Conservation (phyloP, 2,797 vertebrate species). For the Anabacerthia variegaticeps region DNA sequence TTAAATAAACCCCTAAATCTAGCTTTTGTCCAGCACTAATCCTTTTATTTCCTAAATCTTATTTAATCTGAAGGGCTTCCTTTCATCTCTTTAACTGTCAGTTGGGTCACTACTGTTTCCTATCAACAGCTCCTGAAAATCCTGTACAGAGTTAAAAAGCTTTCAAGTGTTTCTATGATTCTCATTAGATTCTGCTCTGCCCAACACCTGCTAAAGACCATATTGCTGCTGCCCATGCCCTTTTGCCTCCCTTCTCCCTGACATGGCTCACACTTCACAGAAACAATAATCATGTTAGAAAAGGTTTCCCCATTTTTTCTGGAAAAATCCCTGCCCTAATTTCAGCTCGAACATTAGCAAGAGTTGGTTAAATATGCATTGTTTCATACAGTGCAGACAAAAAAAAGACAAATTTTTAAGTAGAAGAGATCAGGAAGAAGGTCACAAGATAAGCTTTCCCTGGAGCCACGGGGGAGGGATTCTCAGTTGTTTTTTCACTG, state of each 20-base stretch:
- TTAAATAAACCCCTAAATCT: conserved; percentile 81
- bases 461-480: not conserved
- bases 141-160: conserved; percentile 61
- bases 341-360: not conserved
- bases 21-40: conserved; percentile 80
- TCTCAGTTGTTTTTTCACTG: not conserved
- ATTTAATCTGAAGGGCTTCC: conserved; percentile 75
- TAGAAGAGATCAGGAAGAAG: not conserved
- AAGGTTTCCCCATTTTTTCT: not conserved
- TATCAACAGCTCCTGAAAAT: conserved; percentile 66
- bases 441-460: not conserved
- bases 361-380: not conserved
- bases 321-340: not conserved
- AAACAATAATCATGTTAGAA: not conserved
- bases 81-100: conserved; percentile 79
- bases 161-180: conserved; percentile 64
- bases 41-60: conserved; percentile 84
- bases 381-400: not conserved
- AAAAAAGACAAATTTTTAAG: not conserved
- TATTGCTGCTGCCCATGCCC: not conserved
- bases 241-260: not conserved
- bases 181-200: conserved; percentile 55
- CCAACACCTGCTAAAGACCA: conserved; percentile 61
- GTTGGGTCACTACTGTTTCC: conserved; percentile 67
- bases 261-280: not conserved